Conservation (phyloP, 2,888 invertebrate species). For the Melanophora roralis region DNA sequence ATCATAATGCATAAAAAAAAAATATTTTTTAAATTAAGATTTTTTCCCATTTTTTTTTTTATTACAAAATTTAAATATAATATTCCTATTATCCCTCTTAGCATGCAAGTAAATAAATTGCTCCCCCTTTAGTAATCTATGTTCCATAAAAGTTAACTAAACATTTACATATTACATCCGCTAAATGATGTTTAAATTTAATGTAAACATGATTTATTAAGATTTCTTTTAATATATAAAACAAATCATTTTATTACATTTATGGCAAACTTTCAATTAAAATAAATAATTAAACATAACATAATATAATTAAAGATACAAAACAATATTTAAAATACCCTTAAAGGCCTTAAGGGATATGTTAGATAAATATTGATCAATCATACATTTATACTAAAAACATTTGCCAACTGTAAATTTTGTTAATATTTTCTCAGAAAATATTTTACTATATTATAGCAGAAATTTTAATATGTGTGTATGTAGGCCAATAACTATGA, state of each 20-base stretch:
- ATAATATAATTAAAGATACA: neutral
- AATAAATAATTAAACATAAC: neutral
- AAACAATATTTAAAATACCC: neutral
- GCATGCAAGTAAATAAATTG: no score
- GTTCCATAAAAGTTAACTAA: neutral
- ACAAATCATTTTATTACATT: neutral
- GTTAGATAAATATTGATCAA: neutral
- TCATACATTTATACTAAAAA: neutral
- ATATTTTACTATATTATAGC: conserved; percentile 14
- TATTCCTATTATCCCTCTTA: no score
- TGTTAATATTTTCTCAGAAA: neutral
- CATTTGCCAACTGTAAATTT: neutral
- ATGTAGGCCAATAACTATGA: neutral
- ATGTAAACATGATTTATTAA: neutral
- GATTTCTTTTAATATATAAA: neutral
- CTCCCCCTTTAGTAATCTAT: no score
- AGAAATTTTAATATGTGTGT: neutral
- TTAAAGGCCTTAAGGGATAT: neutral
- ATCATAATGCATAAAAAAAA: no score
- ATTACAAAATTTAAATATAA: no score
- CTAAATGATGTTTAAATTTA: neutral
- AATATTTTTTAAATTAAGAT: neutral
- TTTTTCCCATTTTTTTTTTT: neutral
- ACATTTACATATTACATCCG: neutral
- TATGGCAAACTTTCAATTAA: neutral